Conservation (phyloP, 2,888 invertebrate species). For the Pyrgus malvae region DNA sequence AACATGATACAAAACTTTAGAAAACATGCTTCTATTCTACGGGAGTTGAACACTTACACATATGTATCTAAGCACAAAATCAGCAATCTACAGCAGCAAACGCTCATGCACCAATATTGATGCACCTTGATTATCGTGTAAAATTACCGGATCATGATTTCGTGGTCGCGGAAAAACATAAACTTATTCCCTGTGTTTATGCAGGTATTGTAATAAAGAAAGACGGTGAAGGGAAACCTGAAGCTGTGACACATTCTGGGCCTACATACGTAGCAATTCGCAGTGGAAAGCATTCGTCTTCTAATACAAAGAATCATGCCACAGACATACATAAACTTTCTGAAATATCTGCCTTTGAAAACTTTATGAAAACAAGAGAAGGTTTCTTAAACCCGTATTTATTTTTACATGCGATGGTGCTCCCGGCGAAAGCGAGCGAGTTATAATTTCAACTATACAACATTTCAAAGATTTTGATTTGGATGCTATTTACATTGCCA, state of each 20-base stretch:
- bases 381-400: conserved; percentile 36
- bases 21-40: too few species aligned
- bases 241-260: conserved; percentile 52
- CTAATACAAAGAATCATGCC: conserved; percentile 40
- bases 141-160: conserved; percentile 36
- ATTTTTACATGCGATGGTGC: conserved; percentile 22
- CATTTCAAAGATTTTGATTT: conserved; percentile 29
- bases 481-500: conserved; percentile 30
- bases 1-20: too few species aligned
- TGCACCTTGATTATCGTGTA: conserved; percentile 36
- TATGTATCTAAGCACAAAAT: too few species aligned
- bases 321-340: conserved; percentile 37
- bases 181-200: conserved; percentile 38
- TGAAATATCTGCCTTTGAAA: conserved; percentile 25
- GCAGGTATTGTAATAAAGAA: conserved; percentile 43
- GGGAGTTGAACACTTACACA: too few species aligned
- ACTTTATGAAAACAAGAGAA: conserved; percentile 27
- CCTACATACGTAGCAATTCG: conserved; percentile 54
- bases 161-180: conserved; percentile 34
- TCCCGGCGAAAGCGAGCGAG: conserved; percentile 30
- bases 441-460: conserved; percentile 27
- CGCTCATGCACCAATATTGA: conserved; percentile 39
- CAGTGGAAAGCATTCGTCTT: conserved; percentile 40
- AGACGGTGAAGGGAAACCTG: conserved; percentile 27
- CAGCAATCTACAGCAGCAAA: conserved; percentile 56